phyloP scores from a whole-genome alignment of 2,888 invertebrate species.

The Drosophila atroscutellata region DNA sequence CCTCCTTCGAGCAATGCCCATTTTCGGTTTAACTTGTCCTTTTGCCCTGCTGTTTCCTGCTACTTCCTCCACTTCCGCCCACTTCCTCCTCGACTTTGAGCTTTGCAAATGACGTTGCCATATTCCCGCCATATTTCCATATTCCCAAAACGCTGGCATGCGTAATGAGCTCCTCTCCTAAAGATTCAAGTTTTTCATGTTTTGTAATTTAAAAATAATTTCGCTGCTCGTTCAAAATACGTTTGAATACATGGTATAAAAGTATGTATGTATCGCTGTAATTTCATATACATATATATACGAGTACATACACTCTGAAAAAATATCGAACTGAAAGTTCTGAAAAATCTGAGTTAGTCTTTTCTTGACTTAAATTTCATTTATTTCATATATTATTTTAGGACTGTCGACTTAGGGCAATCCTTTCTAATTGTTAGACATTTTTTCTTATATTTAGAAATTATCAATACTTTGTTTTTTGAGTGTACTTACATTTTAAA shows the following conservation, averaged over 20 bases:
- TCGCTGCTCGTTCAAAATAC: constrained; percentile 43
- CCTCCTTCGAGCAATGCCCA: constrained; percentile 52
- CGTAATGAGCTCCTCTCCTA: constrained; percentile 64
- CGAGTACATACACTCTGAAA: not conserved
- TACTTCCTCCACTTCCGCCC: constrained; percentile 4
- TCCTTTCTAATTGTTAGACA: not conserved
- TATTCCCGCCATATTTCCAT: constrained; percentile 54
- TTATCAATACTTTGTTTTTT: not conserved
- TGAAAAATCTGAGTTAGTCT: not conserved
- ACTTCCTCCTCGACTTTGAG: constrained; percentile 23
- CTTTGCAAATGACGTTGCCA: constrained; percentile 43
- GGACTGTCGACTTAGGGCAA: not conserved
- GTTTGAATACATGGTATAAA: constrained; percentile 12
- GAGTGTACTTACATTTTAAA: constrained; percentile 18
- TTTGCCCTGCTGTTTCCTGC: constrained; percentile 43
- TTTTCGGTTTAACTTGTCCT: constrained; percentile 54
- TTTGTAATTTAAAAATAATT: constrained; percentile 76
- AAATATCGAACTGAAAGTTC: not conserved
- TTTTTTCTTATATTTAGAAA: not conserved
- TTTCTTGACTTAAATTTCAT: not conserved
- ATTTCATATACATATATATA: not conserved
- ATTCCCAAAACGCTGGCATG: constrained; percentile 72
- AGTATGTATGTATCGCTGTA: not conserved
- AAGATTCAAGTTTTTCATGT: constrained; percentile 58
- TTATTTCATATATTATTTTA: not conserved